Conservation (phyloP, 2,113 vertebrate species). For the Meleagris gallopavo region DNA sequence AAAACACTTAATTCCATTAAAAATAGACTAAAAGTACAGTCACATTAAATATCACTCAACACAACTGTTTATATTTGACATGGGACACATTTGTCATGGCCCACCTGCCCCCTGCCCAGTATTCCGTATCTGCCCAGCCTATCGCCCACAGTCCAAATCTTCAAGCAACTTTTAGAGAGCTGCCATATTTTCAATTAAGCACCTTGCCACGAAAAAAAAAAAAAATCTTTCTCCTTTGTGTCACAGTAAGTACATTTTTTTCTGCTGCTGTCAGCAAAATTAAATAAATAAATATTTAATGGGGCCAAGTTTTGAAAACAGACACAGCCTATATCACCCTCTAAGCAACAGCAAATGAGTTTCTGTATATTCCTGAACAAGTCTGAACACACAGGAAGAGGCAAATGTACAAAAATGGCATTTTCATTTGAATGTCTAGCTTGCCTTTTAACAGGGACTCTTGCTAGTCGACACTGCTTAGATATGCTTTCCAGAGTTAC, state of each 20-base stretch:
- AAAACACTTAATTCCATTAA: too few species aligned
- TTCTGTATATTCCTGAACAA: neutral
- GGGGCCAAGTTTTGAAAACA: rapidly evolving
- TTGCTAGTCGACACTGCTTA: neutral
- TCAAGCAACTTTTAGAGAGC: neutral
- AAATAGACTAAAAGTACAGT: conserved; percentile 23
- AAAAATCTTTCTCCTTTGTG: neutral
- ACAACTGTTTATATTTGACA: neutral
- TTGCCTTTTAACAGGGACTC: neutral
- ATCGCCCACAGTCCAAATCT: neutral
- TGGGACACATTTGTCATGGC: rapidly evolving
- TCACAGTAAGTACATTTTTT: neutral
- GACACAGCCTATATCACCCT: neutral
- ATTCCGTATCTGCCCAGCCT: neutral
- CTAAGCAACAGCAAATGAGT: neutral
- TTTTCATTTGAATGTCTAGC: neutral
- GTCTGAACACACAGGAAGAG: neutral
- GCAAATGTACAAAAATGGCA: neutral
- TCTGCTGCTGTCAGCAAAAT: neutral
- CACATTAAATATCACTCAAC: neutral
- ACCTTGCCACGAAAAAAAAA: neutral
- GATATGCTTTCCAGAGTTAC: neutral
- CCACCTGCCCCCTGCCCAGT: neutral
- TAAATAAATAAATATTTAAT: neutral
- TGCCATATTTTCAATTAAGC: neutral